Evolutionary conservation across 2,113 vertebrate genomes (phyloP).

Genomic region (Sphaerodactylus townsendi): DNA sequence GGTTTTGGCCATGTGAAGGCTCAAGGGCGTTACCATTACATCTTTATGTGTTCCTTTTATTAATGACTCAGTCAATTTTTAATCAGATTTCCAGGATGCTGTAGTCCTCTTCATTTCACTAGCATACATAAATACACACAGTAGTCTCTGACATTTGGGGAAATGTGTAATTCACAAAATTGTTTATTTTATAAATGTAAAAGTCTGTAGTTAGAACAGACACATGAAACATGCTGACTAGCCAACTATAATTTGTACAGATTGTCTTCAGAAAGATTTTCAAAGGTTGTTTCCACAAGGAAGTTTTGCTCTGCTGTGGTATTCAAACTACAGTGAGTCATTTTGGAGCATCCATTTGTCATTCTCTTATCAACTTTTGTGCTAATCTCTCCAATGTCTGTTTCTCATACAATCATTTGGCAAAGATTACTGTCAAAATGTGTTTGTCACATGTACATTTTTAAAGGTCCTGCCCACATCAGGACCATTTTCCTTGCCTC

Average conservation of each 20-base stretch:
- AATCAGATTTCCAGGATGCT: background rate
- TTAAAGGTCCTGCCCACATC: too few relatives aligned
- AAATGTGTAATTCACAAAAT: background rate
- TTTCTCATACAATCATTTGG: too few relatives aligned
- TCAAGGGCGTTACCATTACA: background rate
- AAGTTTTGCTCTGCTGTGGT: too few relatives aligned
- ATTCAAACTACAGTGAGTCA: too few relatives aligned
- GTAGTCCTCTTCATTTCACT: rapidly evolving
- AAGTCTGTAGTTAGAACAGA: background rate
- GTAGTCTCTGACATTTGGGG: background rate
- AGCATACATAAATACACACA: background rate
- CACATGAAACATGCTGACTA: background rate
- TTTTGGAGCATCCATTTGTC: too few relatives aligned
- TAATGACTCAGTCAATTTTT: background rate
- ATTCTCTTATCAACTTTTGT: too few relatives aligned
- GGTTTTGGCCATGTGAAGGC: conserved; percentile 38
- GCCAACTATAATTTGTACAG: background rate
- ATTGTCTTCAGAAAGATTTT: background rate
- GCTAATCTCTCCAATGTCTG: too few relatives aligned
- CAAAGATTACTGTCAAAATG: too few relatives aligned
- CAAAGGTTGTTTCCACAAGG: background rate
- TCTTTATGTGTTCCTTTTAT: background rate
- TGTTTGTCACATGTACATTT: too few relatives aligned
- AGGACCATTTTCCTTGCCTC: too few relatives aligned
- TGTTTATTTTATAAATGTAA: background rate